A percentile compares a stretch with the other conserved stretches of the same genome.
Evolutionary conservation across 2,888 invertebrate species (phyloP).

Genomic region (Trypoxylon attenuatum): DNA sequence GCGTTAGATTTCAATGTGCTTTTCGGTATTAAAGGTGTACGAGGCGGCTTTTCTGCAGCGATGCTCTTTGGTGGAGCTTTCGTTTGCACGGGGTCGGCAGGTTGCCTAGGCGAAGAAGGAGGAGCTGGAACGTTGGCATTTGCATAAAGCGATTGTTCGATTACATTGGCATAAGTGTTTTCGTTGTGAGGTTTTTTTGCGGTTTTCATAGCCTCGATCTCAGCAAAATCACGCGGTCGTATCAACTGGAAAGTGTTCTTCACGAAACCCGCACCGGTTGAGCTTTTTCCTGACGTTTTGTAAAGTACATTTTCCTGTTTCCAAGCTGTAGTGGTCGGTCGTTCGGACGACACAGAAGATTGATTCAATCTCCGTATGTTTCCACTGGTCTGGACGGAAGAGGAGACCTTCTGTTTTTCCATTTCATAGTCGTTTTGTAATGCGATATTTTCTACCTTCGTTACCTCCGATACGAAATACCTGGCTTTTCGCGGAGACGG

Average conservation of each 20-base stretch:
- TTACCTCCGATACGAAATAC: conserved; percentile 39
- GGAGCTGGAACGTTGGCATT: conserved; percentile 54
- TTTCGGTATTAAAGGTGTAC: neutral
- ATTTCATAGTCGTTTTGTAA: conserved; percentile 51
- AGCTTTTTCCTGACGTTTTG: conserved; percentile 53
- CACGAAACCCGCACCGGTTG: conserved; percentile 52
- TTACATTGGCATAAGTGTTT: conserved; percentile 76
- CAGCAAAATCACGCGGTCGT: conserved; percentile 77
- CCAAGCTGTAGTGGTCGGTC: conserved; percentile 53
- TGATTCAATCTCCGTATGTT: conserved; percentile 73
- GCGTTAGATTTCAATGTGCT: conserved; percentile 3
- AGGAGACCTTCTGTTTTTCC: conserved; percentile 76
- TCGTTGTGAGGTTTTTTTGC: conserved; percentile 48
- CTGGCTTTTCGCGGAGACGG: conserved; percentile 28
- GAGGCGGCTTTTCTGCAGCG: neutral
- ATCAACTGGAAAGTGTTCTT: conserved; percentile 76
- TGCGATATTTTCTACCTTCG: conserved; percentile 32
- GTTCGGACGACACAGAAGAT: conserved; percentile 28
- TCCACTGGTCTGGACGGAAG: conserved; percentile 78
- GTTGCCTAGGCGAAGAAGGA: conserved; percentile 29
- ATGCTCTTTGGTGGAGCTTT: conserved; percentile 9
- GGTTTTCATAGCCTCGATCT: conserved; percentile 70
- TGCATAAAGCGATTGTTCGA: conserved; percentile 65
- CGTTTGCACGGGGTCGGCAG: neutral
- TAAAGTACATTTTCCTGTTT: conserved; percentile 59